Conservation (phyloP, 2,113 vertebrate genomes). For the Fukomys damarensis region DNA sequence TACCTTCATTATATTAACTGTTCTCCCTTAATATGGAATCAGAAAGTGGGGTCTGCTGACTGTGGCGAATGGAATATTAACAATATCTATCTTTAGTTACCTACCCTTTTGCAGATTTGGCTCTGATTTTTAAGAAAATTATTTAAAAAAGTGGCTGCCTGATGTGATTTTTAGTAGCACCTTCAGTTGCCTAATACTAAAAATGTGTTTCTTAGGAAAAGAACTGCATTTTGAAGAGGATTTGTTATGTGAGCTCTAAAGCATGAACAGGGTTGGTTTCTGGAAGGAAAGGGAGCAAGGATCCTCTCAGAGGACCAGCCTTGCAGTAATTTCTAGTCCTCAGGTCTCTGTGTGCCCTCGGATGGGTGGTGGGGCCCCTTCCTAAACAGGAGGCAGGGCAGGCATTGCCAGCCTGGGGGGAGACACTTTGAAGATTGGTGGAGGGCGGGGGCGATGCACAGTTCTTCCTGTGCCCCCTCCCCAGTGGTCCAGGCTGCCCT, state of each 20-base stretch:
- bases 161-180: not conserved
- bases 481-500: not conserved
- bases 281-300: not conserved
- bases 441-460: not conserved
- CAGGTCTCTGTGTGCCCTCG: not conserved
- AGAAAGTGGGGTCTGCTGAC: not conserved
- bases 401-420: not conserved
- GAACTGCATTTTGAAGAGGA: not conserved
- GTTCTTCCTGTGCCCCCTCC: too few relatives aligned
- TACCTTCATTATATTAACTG: not conserved
- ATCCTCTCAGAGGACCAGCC: not conserved
- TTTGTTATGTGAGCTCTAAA: not conserved
- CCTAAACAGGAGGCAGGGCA: not conserved
- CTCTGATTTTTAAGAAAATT: not conserved
- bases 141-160: not conserved
- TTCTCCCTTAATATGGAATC: rapidly evolving
- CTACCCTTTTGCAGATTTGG: not conserved
- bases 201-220: not conserved
- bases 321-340: not conserved
- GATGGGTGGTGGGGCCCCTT: not conserved
- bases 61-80: too few relatives aligned
- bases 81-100: not conserved
- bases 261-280: not conserved
- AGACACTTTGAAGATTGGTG: not conserved
- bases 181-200: not conserved